Evolutionary conservation across 2,888 invertebrate genomes (phyloP).

Genomic region (Drosophila incognita): DNA sequence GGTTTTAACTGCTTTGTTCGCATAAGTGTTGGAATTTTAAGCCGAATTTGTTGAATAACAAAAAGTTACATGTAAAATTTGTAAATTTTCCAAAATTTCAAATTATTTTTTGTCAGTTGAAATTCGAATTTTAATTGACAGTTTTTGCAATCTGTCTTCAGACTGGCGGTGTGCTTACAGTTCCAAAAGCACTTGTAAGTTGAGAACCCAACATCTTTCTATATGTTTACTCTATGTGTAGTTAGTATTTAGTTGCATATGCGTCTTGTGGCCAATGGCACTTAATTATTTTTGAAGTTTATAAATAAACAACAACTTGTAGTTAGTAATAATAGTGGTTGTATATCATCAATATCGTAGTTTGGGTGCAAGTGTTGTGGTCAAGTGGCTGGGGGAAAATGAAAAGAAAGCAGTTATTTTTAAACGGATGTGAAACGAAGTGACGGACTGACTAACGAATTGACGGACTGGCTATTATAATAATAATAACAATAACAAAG

Average conservation of each 20-base stretch:
- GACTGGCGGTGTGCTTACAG: not conserved
- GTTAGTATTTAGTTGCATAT: constrained; percentile 2
- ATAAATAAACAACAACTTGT: constrained; percentile 14
- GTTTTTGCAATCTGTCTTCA: not conserved
- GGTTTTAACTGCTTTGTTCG: not conserved
- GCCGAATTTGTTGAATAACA: not conserved
- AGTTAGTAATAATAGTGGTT: not conserved
- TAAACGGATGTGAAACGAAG: constrained; percentile 47
- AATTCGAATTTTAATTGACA: not conserved
- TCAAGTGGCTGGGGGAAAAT: constrained; percentile 17
- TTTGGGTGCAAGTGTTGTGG: constrained; percentile 8
- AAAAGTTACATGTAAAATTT: not conserved
- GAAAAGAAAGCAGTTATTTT: constrained; percentile 60
- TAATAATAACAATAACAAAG: constrained; percentile 27
- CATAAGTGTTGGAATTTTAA: not conserved
- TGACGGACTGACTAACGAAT: constrained; percentile 6
- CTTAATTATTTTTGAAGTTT: constrained; percentile 31
- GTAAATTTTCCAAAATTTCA: not conserved
- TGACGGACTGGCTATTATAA: constrained; percentile 22
- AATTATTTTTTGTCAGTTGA: not conserved
- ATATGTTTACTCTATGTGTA: not conserved
- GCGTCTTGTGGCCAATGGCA: not conserved
- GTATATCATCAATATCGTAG: constrained; percentile 1
- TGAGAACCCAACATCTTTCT: too few relatives aligned
- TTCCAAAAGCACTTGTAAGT: not conserved